Evolutionary conservation across 1,140 invertebrate genomes (phyloP).

Genomic region (Brachionus paranguensis): DNA sequence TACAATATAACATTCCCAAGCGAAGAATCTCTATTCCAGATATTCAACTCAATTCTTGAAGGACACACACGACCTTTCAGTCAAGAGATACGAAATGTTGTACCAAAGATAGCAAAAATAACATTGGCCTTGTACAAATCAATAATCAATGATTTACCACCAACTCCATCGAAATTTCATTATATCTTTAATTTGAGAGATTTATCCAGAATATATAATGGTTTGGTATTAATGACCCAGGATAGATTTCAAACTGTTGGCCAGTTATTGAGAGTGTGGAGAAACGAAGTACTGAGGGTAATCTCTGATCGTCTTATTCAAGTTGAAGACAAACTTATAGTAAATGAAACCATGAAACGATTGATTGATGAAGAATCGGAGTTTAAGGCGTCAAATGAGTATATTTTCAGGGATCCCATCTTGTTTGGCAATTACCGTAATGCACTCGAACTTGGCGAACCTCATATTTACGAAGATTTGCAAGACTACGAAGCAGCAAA

Average conservation of each 20-base stretch:
- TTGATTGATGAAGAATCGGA: conserved; percentile 9
- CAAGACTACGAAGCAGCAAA: conserved; percentile 78
- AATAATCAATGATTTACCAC: conserved; percentile 70
- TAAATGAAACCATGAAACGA: conserved; percentile 19
- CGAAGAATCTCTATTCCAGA: conserved; percentile 57
- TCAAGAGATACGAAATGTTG: conserved; percentile 63
- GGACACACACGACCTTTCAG: conserved; percentile 70
- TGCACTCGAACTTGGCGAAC: conserved; percentile 68
- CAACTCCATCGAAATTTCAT: conserved; percentile 84
- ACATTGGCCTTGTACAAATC: conserved; percentile 74
- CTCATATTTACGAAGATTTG: conserved; percentile 77
- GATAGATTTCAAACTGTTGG: conserved; percentile 62
- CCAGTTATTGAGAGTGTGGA: conserved; percentile 75
- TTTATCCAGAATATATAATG: conserved; percentile 72
- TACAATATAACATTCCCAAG: conserved; percentile 77
- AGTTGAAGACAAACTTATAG: conserved; percentile 57
- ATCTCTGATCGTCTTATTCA: conserved; percentile 77
- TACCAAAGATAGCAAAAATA: conserved; percentile 66
- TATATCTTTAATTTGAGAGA: conserved; percentile 88
- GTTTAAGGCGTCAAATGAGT: conserved; percentile 56
- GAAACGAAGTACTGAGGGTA: conserved; percentile 77
- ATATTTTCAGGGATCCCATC: conserved; percentile 69
- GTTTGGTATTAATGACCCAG: conserved; percentile 68
- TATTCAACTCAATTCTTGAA: conserved; percentile 67
- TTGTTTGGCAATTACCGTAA: conserved; percentile 81